A percentile compares a stretch with the other conserved stretches of the same genome.
Conservation (phyloP, 2,797 vertebrate species). For the Rhabdophis nuchalis region DNA sequence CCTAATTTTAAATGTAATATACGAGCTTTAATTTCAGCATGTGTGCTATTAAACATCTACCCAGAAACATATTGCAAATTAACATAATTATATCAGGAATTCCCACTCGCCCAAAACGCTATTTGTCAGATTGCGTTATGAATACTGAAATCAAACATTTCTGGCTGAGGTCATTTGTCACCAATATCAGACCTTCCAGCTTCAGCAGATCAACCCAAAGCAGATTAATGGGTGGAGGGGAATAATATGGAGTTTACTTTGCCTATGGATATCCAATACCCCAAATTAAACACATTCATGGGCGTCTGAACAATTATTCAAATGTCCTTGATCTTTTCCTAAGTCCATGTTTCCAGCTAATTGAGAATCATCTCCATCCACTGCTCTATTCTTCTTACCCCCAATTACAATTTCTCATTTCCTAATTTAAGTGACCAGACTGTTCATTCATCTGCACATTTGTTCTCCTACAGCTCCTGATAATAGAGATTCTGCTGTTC, state of each 20-base stretch:
- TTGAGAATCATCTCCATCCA: not conserved
- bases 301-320: not conserved
- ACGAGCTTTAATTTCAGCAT: conserved; percentile 46
- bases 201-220: conserved; percentile 30
- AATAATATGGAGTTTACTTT: conserved; percentile 1
- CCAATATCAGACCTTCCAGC: conserved; percentile 25
- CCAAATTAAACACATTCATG: not conserved
- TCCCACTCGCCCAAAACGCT: conserved; percentile 51
- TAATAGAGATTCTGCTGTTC: not conserved
- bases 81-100: conserved; percentile 60
- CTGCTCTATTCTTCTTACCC: not conserved
- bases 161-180: conserved; percentile 56
- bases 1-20: conserved; percentile 46
- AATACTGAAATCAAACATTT: conserved; percentile 52
- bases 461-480: not conserved
- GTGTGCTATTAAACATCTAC: conserved; percentile 38
- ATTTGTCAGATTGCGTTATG: conserved; percentile 57
- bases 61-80: conserved; percentile 62
- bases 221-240: not conserved
- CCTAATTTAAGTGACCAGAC: not conserved
- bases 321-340: not conserved
- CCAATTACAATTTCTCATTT: not conserved
- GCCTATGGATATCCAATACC: not conserved
- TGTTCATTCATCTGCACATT: not conserved
- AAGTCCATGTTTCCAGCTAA: not conserved